Conservation (phyloP, 1,140 invertebrate genomes). For the Sipha flava region DNA sequence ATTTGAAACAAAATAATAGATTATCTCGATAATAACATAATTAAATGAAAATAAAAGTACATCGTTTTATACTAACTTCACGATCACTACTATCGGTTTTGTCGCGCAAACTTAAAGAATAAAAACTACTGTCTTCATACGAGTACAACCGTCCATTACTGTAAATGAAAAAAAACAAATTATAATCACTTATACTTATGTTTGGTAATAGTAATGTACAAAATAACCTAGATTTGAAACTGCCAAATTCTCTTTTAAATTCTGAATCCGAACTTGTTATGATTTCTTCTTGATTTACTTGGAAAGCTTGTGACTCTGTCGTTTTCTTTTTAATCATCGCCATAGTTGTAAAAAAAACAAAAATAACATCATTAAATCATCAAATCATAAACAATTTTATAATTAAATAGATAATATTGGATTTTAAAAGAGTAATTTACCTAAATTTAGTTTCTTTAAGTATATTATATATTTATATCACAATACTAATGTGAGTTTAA, state of each 20-base stretch:
- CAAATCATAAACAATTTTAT: no score
- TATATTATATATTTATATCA: no score
- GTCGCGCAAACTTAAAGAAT: neutral
- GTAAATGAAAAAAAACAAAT: neutral
- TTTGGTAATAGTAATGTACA: neutral
- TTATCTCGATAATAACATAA: no score
- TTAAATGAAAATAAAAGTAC: neutral
- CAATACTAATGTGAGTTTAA: no score
- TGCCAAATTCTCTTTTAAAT: neutral
- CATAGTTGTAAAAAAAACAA: neutral
- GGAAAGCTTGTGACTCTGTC: neutral
- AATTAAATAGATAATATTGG: no score
- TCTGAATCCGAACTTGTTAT: slow-evolving; percentile 11
- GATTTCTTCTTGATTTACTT: slow-evolving; percentile 14
- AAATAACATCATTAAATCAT: neutral
- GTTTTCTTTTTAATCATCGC: neutral
- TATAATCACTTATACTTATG: neutral
- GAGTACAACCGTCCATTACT: slow-evolving; percentile 8
- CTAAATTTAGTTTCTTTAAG: no score
- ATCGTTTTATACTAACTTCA: neutral
- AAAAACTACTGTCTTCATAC: slow-evolving; percentile 7
- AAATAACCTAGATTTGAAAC: slow-evolving; percentile 4
- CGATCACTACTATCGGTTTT: slow-evolving; percentile 6
- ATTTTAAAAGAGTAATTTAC: no score
- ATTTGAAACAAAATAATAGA: no score